Evolutionary conservation across 1,140 invertebrate species (phyloP).

Genomic region (Drosophila pseudoananassae): DNA sequence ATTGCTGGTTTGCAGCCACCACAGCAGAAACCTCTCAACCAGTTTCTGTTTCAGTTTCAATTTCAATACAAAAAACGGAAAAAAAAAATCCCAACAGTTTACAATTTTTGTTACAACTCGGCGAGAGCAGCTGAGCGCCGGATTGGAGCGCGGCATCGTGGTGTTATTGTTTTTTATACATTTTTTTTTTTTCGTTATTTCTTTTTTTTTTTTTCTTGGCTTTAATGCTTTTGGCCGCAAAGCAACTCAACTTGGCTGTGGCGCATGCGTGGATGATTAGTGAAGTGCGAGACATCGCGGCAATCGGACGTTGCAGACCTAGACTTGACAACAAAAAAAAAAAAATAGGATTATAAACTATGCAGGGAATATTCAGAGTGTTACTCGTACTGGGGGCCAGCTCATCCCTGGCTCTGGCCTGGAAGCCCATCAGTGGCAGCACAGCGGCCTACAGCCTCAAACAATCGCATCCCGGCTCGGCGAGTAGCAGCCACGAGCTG

Average conservation of each 20-base stretch:
- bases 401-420: constrained; percentile 27
- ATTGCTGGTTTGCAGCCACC: background rate
- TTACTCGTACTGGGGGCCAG: constrained; percentile 11
- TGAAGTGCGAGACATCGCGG: constrained; percentile 75
- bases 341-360: background rate
- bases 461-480: constrained; percentile 77
- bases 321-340: background rate
- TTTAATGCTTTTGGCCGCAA: constrained; percentile 11
- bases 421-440: constrained; percentile 71
- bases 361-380: background rate
- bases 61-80: constrained; percentile 60
- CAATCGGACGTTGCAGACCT: constrained; percentile 65
- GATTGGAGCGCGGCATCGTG: constrained; percentile 23
- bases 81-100: constrained; percentile 28
- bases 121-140: constrained; percentile 28
- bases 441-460: constrained; percentile 70
- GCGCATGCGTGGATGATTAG: constrained; percentile 77
- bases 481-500: constrained; percentile 64
- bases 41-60: constrained; percentile 75
- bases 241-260: constrained; percentile 45
- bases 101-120: constrained; percentile 76
- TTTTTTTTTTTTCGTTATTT: no score
- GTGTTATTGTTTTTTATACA: no score
- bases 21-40: constrained; percentile 62
- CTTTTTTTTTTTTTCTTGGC: constrained; percentile 21